Evolutionary conservation across 2,113 vertebrate genomes (phyloP), one percentile per base, ranked within the genome.

Genomic region (Scomber colias): DNA sequence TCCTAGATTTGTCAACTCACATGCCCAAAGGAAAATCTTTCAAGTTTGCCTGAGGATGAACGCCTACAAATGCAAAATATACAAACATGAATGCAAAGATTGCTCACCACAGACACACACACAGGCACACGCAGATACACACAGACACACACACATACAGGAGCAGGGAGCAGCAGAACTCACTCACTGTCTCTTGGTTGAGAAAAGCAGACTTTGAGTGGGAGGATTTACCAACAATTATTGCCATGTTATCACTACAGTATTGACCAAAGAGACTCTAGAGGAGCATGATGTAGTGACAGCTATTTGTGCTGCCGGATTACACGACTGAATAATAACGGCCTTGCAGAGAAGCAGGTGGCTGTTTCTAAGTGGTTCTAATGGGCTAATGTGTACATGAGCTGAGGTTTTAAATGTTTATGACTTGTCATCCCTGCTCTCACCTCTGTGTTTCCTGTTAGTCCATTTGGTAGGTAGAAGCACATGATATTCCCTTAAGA

Each of bases 151-250:
- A 35, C 15, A 44, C 31, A 54, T 17, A 62, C 2, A 24, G 30
- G 16, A 51, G 53, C n/a, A 24, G 49, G 7, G 19, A 19, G 66
- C 67, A 73, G 27, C 53, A 56, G 55, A 66, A 54, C 46, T 68
- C 55, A 49, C 57, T 83, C 71, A 40, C 62, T 9, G 46, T 81
- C 71, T 59, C 40, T 51, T 0, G 21, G 68, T 63, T 21, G 44
- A 54, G 31, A 40, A 62, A 60, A 55, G 30, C 55, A 72, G 78
- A 51, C 71, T 5, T 16, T 40, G 30, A 62, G 70, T 64, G 75
- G 62, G 54, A 57, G 17, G 65, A 72, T 69, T 79, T 66, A 69
- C 60, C 69, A 64, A 73, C 61, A 66, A 62, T 70, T 45, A 61
- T 0, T 24, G 53, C 48, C 49, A 21, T 0, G 4, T 50, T 62